These are phyloP conservation scores for Gonioctena quinquepunctata DNA, from an alignment of 1,140 invertebrate genomes.

Conservation along the genomic window DNA sequence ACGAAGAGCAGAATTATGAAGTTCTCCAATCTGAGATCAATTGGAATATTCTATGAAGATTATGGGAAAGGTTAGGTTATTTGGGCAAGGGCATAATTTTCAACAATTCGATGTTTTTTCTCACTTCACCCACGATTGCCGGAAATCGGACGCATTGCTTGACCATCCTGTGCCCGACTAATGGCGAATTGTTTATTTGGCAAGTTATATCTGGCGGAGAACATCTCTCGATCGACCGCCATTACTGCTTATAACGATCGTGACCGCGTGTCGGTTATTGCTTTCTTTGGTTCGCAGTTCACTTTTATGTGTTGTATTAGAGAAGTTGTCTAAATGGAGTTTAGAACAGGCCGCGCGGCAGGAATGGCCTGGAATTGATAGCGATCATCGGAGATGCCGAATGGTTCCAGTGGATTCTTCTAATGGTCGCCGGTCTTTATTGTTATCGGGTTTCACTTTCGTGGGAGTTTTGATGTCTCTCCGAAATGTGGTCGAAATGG, in stretches of 20 bases:
- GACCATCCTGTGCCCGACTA: conserved; percentile 28
- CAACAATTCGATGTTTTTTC: no score
- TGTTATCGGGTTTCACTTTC: conserved; percentile 3
- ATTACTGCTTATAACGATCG: conserved; percentile 39
- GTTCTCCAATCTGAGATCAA: no score
- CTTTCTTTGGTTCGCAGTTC: conserved; percentile 36
- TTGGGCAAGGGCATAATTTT: no score
- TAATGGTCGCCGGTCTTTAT: conserved; percentile 3
- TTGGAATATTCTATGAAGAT: no score
- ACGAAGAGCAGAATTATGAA: not conserved
- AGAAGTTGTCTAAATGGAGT: conserved; percentile 36
- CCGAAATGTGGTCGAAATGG: not conserved
- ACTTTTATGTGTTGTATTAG: conserved; percentile 42
- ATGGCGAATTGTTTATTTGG: conserved; percentile 45
- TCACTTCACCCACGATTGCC: not conserved
- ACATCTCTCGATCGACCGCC: conserved; percentile 28
- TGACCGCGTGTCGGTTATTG: conserved; percentile 41
- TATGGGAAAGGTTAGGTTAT: no score
- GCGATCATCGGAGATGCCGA: conserved; percentile 1
- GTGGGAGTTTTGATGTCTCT: not conserved
- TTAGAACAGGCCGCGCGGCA: conserved; percentile 19
- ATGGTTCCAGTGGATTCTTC: conserved; percentile 6
- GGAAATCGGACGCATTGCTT: no score
- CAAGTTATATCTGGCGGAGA: conserved; percentile 31
- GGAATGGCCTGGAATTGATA: conserved; percentile 11